These are phyloP conservation scores for Atethmia centrago DNA, from an alignment of 2,888 invertebrate species.

Conservation along the genomic window DNA sequence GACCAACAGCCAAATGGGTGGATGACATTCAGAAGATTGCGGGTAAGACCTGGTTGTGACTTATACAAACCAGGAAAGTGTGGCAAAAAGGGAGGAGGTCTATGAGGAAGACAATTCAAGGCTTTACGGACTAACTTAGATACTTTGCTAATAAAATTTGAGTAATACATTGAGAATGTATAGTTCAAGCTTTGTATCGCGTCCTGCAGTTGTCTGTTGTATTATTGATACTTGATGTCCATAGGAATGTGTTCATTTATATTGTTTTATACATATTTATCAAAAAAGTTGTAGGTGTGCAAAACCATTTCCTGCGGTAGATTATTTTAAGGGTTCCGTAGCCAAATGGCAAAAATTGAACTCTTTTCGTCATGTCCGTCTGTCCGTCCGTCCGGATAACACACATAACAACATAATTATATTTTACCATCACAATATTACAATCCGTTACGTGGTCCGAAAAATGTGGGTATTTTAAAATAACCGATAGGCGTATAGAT, in stretches of 20 bases:
- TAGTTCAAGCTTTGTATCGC: slow-evolving; percentile 2
- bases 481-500: no score
- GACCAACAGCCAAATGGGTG: background rate
- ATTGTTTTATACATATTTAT: background rate
- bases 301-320: background rate
- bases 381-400: background rate
- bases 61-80: background rate
- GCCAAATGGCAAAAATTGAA: background rate
- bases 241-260: background rate
- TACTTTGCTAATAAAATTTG: background rate
- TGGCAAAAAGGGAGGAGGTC: background rate
- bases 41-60: background rate
- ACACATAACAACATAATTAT: background rate
- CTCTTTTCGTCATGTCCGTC: background rate
- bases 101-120: background rate
- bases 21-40: background rate
- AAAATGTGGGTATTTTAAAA: background rate
- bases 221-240: background rate
- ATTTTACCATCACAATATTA: background rate
- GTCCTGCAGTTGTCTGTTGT: background rate
- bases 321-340: background rate
- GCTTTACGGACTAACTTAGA: background rate
- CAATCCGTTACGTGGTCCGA: background rate
- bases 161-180: background rate
- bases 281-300: background rate